Evolutionary conservation across 2,888 invertebrate genomes (phyloP), one percentile per base, ranked within the genome.

Genomic region (Thereva nobilitata): DNA sequence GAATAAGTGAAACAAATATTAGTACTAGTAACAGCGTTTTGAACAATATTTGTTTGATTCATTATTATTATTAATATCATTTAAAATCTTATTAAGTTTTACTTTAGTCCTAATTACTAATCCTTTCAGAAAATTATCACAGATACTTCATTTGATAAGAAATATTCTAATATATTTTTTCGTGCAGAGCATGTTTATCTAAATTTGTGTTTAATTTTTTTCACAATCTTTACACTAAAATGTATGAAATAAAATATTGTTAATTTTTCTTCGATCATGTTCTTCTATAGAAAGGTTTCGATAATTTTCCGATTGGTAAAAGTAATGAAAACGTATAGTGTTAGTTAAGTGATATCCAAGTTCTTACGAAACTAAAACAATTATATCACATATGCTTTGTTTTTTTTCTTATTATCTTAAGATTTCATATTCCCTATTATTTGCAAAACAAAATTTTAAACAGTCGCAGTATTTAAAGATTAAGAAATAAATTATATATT

Each of bases 121-220:
- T 66, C 69, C 67, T 66, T 65, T 69, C 67, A 69, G 69, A 69
- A 67, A 69, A 69, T 69, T 69, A 69, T 69, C 67, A 67, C 69
- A 69, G 67, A 69, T 69, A 69, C 67, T 67, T 69, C 67, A 64
- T 40, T 54, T 69, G 65, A 69, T 67, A 65, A 69, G 64, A 69
- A 44, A 40, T 41, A 35, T 53, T 35, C 5, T 53, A 50, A 54
- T 47, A 45, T 52, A 23, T 23, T 23, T 23, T 23, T 23, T 2
- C 23, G 23, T 23, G 23, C 23, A 23, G 23, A 23, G 23, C 23
- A 23, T 23, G 23, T 23, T 53, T 38, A 54, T 34, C 57, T 34
- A 55, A 55, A 63, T 10, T 23, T 44, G 53, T 41, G 34, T 50
- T n/a, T 37, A 42, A 41, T 54, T 54, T 64, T 64, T 47, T 54